Base-by-base conservation (phyloP, 2,888 invertebrate genomes). In the Apotomis turbidana region DNA sequence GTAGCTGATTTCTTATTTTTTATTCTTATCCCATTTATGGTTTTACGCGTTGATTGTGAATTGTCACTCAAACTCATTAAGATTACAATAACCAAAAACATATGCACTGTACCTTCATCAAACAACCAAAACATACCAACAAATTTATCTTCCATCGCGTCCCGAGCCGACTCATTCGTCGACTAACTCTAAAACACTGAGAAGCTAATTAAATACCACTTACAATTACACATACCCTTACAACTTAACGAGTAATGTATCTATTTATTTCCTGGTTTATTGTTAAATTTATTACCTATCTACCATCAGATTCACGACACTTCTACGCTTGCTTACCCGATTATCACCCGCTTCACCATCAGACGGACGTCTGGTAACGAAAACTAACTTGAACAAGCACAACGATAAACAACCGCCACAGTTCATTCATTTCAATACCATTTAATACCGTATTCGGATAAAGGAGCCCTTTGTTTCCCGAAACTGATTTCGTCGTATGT, bases 131-230 rank as follows among this genome's bases (percentile, higher is more conserved):
- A 67, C 49, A 38, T 3, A 58, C n/a, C 81, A 90, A 90, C 90
- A 89, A 87, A 89, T 91, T 93, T 92, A 89, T 93, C 90, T 89
- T 82, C 81, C 91, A 90, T 80, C 90, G 87, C 81, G 89, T 83
- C 82, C 81, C 85, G 91, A 90, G 87, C 88, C 85, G 93, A 90
- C 93, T 84, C 93, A 93, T 91, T 88, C 91, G 93, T 93, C 93
- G 92, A 93, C 93, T 93, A 93, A 93, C 90, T 90, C 93, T 93
- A 93, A 93, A 91, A 92, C 93, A 93, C 88, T 91, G 93, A 93
- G 90, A 93, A 93, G 93, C 93, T 93, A 93, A 90, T 85, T 80
- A 81, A 84, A 86, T 88, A 89, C 83, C 83, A 84, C 85, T 89
- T 89, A 91, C 73, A 75, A 74, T 77, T 78, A 85, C 83, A 85